These are phyloP conservation scores for Melopsittacus undulatus DNA, from an alignment of 2,797 vertebrate species.

Conservation along the genomic window DNA sequence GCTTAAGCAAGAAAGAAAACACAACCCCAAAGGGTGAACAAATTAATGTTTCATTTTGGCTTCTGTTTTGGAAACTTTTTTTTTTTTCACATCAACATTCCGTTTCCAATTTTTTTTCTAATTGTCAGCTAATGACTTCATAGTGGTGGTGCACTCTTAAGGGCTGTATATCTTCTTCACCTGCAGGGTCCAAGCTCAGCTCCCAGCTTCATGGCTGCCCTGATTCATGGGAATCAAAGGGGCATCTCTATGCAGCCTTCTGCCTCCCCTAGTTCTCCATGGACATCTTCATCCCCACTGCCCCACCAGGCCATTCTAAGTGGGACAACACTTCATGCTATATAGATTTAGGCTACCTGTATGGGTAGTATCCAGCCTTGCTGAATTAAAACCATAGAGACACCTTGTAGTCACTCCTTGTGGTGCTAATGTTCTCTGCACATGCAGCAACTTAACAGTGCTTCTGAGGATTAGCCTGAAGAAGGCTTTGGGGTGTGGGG, in stretches of 20 bases:
- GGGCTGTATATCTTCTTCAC: not conserved
- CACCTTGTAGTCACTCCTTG: not conserved
- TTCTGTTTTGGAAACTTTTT: not conserved
- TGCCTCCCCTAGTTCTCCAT: not conserved
- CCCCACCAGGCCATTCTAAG: not conserved
- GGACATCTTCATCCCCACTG: not conserved
- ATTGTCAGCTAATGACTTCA: not conserved
- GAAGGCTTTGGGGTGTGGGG: not conserved
- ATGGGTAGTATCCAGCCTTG: not conserved
- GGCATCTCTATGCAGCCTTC: not conserved
- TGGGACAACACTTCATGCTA: not conserved
- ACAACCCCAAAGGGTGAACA: not conserved
- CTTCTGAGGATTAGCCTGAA: not conserved
- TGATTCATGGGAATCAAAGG: not conserved
- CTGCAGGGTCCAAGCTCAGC: not conserved
- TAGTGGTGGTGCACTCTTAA: not conserved
- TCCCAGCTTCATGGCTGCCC: not conserved
- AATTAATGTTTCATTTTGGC: not conserved
- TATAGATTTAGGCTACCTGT: not conserved
- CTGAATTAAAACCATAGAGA: not conserved
- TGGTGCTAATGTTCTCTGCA: not conserved
- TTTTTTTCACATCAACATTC: not conserved
- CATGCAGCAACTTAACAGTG: not conserved
- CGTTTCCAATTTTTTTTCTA: not conserved
- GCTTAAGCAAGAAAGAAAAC: not conserved